Conservation (phyloP, 2,113 vertebrate genomes). For the Dolichallabes microphthalmus region DNA sequence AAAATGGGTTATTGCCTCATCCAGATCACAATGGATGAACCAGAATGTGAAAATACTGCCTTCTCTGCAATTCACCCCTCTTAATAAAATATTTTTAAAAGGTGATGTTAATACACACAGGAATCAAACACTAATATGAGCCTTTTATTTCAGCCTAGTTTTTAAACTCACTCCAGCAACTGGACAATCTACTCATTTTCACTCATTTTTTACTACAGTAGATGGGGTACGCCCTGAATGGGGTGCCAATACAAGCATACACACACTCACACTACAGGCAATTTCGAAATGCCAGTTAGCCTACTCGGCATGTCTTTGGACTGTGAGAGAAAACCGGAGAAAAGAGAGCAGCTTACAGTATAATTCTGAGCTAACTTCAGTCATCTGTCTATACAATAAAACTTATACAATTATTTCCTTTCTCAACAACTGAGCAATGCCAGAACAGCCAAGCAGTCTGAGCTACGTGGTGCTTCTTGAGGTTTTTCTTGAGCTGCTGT, state of each 20-base stretch:
- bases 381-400: background rate
- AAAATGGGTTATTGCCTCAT: conserved; percentile 39
- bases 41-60: conserved; percentile 23
- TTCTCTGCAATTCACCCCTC: background rate
- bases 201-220: too few relatives aligned
- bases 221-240: too few relatives aligned
- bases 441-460: conserved; percentile 39
- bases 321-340: too few relatives aligned
- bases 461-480: conserved; percentile 46
- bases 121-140: conserved; percentile 17
- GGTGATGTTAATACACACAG: conserved; percentile 11
- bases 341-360: too few relatives aligned
- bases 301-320: too few relatives aligned
- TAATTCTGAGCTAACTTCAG: too few relatives aligned
- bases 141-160: background rate
- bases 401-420: background rate
- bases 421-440: background rate
- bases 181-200: background rate
- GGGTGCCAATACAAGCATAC: too few relatives aligned
- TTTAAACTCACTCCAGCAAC: background rate
- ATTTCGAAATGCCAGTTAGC: too few relatives aligned
- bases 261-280: too few relatives aligned
- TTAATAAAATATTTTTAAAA: conserved; percentile 26
- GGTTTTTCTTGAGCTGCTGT: conserved; percentile 17
- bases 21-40: conserved; percentile 4